phyloP scores from a whole-genome alignment of 2,797 vertebrate genomes.

The Botia kubotai region DNA sequence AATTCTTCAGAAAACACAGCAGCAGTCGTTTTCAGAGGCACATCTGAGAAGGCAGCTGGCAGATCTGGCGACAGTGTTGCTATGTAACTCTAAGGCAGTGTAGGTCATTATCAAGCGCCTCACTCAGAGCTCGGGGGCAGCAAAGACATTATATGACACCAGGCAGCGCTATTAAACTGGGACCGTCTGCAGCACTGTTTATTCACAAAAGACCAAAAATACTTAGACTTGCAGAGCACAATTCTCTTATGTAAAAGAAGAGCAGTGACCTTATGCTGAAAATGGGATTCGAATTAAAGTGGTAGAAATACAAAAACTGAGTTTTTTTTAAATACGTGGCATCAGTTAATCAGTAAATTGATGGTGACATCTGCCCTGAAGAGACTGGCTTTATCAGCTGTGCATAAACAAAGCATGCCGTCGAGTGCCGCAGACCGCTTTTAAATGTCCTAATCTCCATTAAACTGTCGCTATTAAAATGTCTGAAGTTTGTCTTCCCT shows the following conservation, averaged over 20 bases:
- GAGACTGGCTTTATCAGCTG: background rate
- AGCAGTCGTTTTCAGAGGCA: background rate
- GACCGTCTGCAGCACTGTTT: conserved; percentile 40
- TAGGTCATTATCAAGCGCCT: conserved; percentile 50
- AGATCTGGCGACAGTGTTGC: conserved; percentile 7
- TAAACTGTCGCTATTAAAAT: conserved; percentile 41
- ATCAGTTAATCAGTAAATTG: conserved; percentile 6
- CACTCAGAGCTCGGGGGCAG: conserved; percentile 27
- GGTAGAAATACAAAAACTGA: background rate
- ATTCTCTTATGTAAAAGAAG: conserved; percentile 28
- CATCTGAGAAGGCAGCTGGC: background rate
- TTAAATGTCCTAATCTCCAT: conserved; percentile 3
- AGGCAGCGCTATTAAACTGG: conserved; percentile 53
- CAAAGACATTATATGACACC: conserved; percentile 59
- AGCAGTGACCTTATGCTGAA: conserved; percentile 13
- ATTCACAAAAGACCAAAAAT: conserved; percentile 34
- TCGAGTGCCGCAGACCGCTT: too few relatives aligned
- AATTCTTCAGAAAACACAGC: background rate
- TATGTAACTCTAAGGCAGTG: conserved; percentile 11
- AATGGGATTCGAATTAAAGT: conserved; percentile 9
- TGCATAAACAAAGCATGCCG: background rate
- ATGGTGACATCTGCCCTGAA: conserved; percentile 5
- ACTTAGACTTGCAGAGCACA: background rate
- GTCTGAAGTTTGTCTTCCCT: background rate
- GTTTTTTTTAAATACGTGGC: background rate